A percentile compares a stretch with the other conserved stretches of the same genome.
Conservation (phyloP, 2,797 vertebrate genomes). For the Argyrosomus regius region DNA sequence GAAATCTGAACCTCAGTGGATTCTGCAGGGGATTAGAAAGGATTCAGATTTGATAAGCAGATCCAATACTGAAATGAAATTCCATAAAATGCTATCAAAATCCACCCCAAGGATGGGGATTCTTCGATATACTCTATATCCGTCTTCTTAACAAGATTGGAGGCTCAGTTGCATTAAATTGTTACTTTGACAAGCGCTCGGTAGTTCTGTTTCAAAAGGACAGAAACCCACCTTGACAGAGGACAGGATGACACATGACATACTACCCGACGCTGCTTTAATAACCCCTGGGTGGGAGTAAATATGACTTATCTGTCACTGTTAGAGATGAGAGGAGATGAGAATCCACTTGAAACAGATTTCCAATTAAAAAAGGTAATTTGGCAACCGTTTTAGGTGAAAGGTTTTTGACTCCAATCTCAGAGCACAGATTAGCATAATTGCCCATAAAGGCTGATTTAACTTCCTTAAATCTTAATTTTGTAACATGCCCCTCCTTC, state of each 20-base stretch:
- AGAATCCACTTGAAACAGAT: conserved; percentile 69
- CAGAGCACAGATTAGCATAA: conserved; percentile 77
- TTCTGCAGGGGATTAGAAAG: conserved; percentile 19
- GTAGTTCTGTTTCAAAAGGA: conserved; percentile 26
- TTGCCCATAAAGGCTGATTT: conserved; percentile 78
- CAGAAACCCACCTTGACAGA: conserved; percentile 58
- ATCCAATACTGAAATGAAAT: conserved; percentile 11
- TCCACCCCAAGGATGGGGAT: not conserved
- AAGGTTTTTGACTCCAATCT: conserved; percentile 76
- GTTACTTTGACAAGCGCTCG: conserved; percentile 3
- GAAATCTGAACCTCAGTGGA: not conserved
- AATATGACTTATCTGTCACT: conserved; percentile 70
- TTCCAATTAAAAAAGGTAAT: conserved; percentile 80
- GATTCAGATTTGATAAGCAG: conserved; percentile 20
- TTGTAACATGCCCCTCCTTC: conserved; percentile 62
- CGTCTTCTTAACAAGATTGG: conserved; percentile 7
- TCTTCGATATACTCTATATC: not conserved
- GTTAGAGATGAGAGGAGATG: conserved; percentile 53
- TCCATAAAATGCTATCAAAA: not conserved
- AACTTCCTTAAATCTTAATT: conserved; percentile 75
- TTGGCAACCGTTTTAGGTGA: conserved; percentile 71
- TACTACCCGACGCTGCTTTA: conserved; percentile 54
- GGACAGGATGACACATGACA: conserved; percentile 55
- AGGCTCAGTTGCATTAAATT: conserved; percentile 8
- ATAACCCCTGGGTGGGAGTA: conserved; percentile 57